Percentiles rank a stretch among this genome's conserved stretches.
phyloP scores from a whole-genome alignment of 2,797 vertebrate species.

The Schizopygopsis malacanthus region DNA sequence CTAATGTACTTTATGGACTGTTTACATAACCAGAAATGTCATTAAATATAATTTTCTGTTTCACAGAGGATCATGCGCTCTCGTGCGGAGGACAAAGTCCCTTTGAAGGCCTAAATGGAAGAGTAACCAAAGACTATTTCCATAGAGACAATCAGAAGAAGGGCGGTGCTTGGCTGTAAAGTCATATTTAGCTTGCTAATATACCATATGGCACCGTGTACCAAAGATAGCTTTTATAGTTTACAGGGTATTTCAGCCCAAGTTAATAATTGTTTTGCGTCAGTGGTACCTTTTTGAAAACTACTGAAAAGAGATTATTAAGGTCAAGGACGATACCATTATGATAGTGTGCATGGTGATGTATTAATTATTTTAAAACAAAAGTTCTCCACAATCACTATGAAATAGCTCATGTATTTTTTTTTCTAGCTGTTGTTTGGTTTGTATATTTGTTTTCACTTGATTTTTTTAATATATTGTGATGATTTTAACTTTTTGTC shows the following conservation, averaged over 20 bases:
- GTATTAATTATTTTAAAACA: constrained; percentile 11
- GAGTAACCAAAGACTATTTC: constrained; percentile 17
- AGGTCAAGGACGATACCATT: not conserved
- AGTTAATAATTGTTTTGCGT: constrained; percentile 18
- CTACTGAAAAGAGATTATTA: constrained; percentile 26
- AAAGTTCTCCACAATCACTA: not conserved
- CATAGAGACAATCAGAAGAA: not conserved
- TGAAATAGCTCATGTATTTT: not conserved
- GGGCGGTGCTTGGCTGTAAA: not conserved
- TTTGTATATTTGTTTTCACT: not conserved
- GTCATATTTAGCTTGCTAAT: constrained; percentile 30
- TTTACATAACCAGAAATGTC: not conserved
- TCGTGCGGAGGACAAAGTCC: not conserved
- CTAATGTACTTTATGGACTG: not conserved
- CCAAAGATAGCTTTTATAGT: constrained; percentile 14
- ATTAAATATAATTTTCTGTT: not conserved
- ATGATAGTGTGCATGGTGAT: not conserved
- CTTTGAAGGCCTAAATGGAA: constrained; percentile 28
- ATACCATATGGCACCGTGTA: constrained; percentile 2
- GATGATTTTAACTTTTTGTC: constrained; percentile 12
- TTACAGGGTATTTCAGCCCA: not conserved
- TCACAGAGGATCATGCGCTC: constrained; percentile 46
- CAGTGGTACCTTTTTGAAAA: constrained; percentile 43
- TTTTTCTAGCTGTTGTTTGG: not conserved
- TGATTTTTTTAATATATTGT: not conserved